Conservation (phyloP, 1,140 invertebrate species). For the Anoplolepis gracilipes region DNA sequence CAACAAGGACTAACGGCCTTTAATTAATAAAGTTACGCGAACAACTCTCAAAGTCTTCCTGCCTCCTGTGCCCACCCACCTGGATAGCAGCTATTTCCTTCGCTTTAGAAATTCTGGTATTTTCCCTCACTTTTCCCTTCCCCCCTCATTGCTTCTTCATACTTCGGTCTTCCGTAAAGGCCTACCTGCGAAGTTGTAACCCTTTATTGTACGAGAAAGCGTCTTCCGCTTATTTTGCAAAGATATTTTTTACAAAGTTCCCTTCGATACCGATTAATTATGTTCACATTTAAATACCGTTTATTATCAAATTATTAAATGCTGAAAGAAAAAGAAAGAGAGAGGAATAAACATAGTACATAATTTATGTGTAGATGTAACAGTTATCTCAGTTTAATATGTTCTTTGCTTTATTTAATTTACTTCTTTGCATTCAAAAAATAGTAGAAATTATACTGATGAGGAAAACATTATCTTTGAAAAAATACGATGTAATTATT, state of each 20-base stretch:
- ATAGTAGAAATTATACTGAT: not conserved
- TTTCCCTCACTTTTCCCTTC: constrained; percentile 69
- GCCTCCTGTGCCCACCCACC: constrained; percentile 58
- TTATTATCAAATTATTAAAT: not conserved
- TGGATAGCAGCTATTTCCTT: constrained; percentile 74
- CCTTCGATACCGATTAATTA: constrained; percentile 42
- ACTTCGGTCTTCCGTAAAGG: constrained; percentile 60
- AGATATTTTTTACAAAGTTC: constrained; percentile 39
- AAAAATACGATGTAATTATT: not conserved
- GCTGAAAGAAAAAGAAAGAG: no score
- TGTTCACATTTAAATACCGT: not conserved
- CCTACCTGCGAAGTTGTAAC: constrained; percentile 64
- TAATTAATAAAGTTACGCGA: constrained; percentile 85
- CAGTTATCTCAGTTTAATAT: not conserved
- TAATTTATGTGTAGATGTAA: not conserved
- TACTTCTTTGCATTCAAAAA: not conserved
- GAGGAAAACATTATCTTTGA: not conserved
- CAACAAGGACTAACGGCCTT: constrained; percentile 83
- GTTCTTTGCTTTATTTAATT: not conserved
- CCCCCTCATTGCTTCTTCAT: constrained; percentile 62
- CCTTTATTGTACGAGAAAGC: constrained; percentile 63
- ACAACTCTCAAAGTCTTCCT: constrained; percentile 82
- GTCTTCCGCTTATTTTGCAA: constrained; percentile 45
- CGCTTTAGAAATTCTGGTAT: constrained; percentile 80
- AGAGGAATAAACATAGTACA: not conserved